phyloP scores from a whole-genome alignment of 2,797 vertebrate species.

The Galago senegalensis region DNA sequence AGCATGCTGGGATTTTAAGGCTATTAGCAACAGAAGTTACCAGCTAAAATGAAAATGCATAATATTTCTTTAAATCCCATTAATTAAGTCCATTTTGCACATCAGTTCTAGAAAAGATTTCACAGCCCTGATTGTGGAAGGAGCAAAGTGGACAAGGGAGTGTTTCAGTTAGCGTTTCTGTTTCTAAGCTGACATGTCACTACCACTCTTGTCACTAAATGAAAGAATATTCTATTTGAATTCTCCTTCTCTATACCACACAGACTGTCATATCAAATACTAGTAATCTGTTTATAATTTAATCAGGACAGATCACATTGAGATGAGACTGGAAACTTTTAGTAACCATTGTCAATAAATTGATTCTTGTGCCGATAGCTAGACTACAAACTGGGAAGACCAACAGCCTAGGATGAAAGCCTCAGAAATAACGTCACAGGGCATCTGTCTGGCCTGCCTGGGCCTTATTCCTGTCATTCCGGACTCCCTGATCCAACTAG shows the following conservation, averaged over 20 bases:
- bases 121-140: neutral
- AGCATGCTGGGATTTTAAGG: conserved; percentile 19
- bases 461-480: neutral
- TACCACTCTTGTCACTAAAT: conserved; percentile 11
- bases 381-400: neutral
- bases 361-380: neutral
- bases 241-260: conserved; percentile 52
- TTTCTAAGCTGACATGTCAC: conserved; percentile 60
- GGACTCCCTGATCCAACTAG: neutral
- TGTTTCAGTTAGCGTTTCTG: conserved; percentile 34
- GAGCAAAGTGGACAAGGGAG: neutral
- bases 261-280: neutral
- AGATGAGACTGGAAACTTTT: conserved; percentile 46
- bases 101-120: conserved; percentile 22
- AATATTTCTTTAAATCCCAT: neutral
- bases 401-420: neutral
- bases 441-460: neutral
- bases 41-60: neutral
- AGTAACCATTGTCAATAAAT: conserved; percentile 50
- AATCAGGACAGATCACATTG: conserved; percentile 37
- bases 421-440: neutral
- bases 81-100: conserved; percentile 48
- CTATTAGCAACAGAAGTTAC: conserved; percentile 13
- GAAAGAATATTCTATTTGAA: conserved; percentile 30
- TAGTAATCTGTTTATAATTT: conserved; percentile 71